A percentile compares a stretch with the other conserved stretches of the same genome.
Evolutionary conservation across 2,888 invertebrate species (phyloP).

Genomic region (Aethes cnicana): DNA sequence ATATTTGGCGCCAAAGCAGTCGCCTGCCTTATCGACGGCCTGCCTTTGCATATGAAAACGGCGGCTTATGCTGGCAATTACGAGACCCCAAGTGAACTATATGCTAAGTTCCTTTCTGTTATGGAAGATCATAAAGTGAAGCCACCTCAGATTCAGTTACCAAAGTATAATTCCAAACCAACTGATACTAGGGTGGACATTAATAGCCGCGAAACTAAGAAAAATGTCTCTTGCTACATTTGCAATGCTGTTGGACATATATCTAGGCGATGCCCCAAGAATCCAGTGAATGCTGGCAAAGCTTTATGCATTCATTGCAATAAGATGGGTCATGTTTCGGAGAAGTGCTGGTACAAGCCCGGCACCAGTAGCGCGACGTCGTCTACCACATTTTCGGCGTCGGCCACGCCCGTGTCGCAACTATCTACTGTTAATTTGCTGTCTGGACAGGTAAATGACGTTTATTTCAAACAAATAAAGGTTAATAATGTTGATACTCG

Average conservation of each 20-base stretch:
- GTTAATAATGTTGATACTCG: background rate
- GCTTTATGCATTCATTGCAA: slow-evolving; percentile 5
- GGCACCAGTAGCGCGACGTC: background rate
- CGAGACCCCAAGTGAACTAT: slow-evolving; percentile 1
- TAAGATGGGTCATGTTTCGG: background rate
- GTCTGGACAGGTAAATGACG: background rate
- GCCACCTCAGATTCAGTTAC: background rate
- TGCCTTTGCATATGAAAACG: slow-evolving; percentile 9
- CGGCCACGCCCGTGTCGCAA: background rate
- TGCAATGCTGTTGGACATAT: slow-evolving; percentile 11
- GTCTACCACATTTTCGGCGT: background rate
- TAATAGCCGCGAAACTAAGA: background rate
- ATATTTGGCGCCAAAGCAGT: slow-evolving; percentile 13
- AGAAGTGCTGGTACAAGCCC: slow-evolving; percentile 10
- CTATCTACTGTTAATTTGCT: background rate
- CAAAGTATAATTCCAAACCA: background rate
- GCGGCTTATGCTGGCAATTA: slow-evolving; percentile 19
- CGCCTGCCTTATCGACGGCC: slow-evolving; percentile 23
- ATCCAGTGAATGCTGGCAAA: background rate
- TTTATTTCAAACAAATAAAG: background rate
- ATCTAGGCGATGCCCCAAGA: slow-evolving; percentile 8
- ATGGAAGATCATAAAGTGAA: slow-evolving; percentile 10
- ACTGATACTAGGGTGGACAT: background rate
- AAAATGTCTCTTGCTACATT: background rate
- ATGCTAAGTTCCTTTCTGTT: slow-evolving; percentile 13